phyloP scores from a whole-genome alignment of 35 echinoderm and acorn worm genomes.

The Apostichopus californicus region DNA sequence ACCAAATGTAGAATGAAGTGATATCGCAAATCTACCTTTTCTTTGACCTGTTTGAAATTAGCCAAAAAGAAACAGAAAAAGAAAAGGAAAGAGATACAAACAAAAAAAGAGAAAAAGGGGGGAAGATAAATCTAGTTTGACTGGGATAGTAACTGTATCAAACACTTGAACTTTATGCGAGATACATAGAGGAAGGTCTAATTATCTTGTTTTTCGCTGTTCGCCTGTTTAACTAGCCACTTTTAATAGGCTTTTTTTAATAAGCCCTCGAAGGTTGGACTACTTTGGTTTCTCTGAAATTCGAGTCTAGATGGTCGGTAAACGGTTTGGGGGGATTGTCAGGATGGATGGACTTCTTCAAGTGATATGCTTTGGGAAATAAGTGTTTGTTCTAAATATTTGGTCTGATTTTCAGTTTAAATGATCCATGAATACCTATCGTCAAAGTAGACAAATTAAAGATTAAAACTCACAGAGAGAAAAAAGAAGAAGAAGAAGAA shows the following conservation, averaged over 20 bases:
- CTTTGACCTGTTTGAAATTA: conserved; percentile 50
- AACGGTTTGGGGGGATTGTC: conserved; percentile 23
- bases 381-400: conserved; percentile 56
- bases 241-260: conserved; percentile 51
- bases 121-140: conserved; percentile 28
- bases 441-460: conserved; percentile 23
- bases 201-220: conserved; percentile 11
- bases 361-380: conserved; percentile 47
- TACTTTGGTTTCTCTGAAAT: conserved; percentile 2
- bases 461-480: neutral
- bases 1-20: conserved; percentile 19
- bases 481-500: neutral
- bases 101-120: conserved; percentile 20
- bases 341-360: neutral
- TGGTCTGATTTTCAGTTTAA: conserved; percentile 43
- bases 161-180: conserved; percentile 59
- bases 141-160: conserved; percentile 34
- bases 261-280: conserved; percentile 48
- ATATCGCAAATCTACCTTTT: neutral
- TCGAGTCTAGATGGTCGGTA: conserved; percentile 27
- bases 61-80: conserved; percentile 12
- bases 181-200: conserved; percentile 38
- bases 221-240: conserved; percentile 47
- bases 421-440: conserved; percentile 42
- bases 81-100: neutral